Conservation (phyloP, 1,140 invertebrate genomes). For the Papilio machaon region DNA sequence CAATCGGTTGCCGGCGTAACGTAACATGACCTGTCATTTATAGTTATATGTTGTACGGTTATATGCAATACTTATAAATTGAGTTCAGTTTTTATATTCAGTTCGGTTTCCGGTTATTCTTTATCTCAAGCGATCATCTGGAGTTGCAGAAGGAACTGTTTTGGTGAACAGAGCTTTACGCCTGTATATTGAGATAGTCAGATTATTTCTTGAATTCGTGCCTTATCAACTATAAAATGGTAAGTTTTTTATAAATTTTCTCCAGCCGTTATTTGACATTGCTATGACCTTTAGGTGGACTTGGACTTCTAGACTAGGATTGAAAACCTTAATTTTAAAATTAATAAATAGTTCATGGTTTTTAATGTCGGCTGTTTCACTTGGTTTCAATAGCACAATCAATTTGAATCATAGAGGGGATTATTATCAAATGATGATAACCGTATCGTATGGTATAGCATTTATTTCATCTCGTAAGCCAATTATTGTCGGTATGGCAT, state of each 20-base stretch:
- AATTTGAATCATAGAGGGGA: conserved; percentile 27
- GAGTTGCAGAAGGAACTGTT: background rate
- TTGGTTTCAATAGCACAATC: conserved; percentile 5
- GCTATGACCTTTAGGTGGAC: conserved; percentile 59
- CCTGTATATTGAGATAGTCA: background rate
- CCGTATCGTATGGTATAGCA: conserved; percentile 29
- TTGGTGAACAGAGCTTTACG: background rate
- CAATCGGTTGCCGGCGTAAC: conserved; percentile 26
- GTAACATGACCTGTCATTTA: conserved; percentile 26
- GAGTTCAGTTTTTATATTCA: conserved; percentile 13
- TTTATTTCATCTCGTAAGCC: conserved; percentile 23
- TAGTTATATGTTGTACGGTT: background rate
- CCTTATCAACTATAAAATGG: conserved; percentile 47
- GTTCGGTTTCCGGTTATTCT: conserved; percentile 10
- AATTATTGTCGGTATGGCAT: conserved; percentile 35
- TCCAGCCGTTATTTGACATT: conserved; percentile 62
- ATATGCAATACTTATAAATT: conserved; percentile 18
- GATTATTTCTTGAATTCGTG: conserved; percentile 12
- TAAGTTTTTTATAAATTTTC: conserved; percentile 47
- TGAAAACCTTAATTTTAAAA: background rate
- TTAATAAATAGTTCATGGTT: background rate
- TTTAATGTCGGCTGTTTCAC: conserved; percentile 8
- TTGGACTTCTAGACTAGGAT: conserved; percentile 5
- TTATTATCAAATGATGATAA: conserved; percentile 35
- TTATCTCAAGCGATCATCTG: conserved; percentile 8